These are phyloP conservation scores for Malachius bipustulatus DNA, from an alignment of 2,888 invertebrate genomes.

Conservation along the genomic window DNA sequence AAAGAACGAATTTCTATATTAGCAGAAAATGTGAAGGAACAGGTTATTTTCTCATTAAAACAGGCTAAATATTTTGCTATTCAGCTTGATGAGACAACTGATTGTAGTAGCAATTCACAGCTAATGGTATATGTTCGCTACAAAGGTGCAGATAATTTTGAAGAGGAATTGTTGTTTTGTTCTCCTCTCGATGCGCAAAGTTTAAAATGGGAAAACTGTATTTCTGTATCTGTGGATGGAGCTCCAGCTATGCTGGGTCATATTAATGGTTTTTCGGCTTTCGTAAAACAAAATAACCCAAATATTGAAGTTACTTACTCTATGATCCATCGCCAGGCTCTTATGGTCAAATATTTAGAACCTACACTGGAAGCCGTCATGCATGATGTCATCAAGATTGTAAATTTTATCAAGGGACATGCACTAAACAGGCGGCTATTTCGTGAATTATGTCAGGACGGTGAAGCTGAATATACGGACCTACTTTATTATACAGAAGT, in stretches of 20 bases:
- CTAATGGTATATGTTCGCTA: constrained; percentile 16
- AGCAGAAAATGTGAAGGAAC: constrained; percentile 21
- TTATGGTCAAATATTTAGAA: constrained; percentile 20
- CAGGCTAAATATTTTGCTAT: constrained; percentile 19
- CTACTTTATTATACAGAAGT: constrained; percentile 19
- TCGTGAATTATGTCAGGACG: constrained; percentile 22
- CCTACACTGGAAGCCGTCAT: constrained; percentile 20
- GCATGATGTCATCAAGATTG: constrained; percentile 19
- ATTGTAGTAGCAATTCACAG: constrained; percentile 19
- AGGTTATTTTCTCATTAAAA: constrained; percentile 20
- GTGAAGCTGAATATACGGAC: constrained; percentile 19
- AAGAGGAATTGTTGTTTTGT: constrained; percentile 19
- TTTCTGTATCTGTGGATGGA: constrained; percentile 19
- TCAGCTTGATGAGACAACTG: constrained; percentile 20
- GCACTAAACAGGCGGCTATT: constrained; percentile 21
- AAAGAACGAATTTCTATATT: no score
- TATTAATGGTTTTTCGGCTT: constrained; percentile 21
- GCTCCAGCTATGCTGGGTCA: constrained; percentile 20
- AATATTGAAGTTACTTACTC: constrained; percentile 21
- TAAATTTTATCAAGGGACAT: constrained; percentile 18
- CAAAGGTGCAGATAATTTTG: constrained; percentile 17
- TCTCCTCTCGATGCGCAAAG: constrained; percentile 17
- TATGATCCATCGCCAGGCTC: constrained; percentile 22
- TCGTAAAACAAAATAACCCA: constrained; percentile 20
- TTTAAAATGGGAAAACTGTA: constrained; percentile 21